These are phyloP conservation scores for Darevskia mixta DNA, from an alignment of 2,797 vertebrate species.

Conservation along the genomic window DNA sequence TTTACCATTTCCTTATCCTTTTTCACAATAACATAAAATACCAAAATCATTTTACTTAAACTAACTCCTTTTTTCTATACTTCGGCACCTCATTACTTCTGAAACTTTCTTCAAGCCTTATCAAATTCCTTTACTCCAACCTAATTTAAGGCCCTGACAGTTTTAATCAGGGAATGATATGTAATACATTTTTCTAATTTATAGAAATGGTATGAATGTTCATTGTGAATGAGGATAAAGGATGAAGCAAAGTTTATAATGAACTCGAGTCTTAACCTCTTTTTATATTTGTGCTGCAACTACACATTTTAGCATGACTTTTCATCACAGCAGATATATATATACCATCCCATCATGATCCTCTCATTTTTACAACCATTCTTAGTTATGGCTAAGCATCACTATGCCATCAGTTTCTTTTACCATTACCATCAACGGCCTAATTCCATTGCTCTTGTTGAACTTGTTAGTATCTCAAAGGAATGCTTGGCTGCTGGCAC, in stretches of 20 bases:
- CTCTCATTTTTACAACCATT: slow-evolving; percentile 30
- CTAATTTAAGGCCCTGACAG: no score
- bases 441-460: slow-evolving; percentile 41
- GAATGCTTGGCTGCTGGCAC: neutral
- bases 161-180: neutral
- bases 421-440: slow-evolving; percentile 30
- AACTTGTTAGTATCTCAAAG: slow-evolving; percentile 1
- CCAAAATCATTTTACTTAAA: no score
- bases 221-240: slow-evolving; percentile 71
- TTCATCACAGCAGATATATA: slow-evolving; percentile 38
- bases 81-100: no score
- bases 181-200: neutral
- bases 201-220: neutral
- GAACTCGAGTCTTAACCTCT: slow-evolving; percentile 27
- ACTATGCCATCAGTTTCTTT: slow-evolving; percentile 59
- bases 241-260: slow-evolving; percentile 70
- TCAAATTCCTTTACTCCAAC: no score
- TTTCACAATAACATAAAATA: no score
- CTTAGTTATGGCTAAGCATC: slow-evolving; percentile 52
- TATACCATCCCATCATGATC: slow-evolving; percentile 37
- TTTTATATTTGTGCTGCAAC: slow-evolving; percentile 34
- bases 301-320: slow-evolving; percentile 68
- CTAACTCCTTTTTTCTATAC: no score
- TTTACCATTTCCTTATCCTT: no score
- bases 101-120: no score